Base-by-base conservation (phyloP, 2,113 vertebrate species). In the Laterallus jamaicensis region DNA sequence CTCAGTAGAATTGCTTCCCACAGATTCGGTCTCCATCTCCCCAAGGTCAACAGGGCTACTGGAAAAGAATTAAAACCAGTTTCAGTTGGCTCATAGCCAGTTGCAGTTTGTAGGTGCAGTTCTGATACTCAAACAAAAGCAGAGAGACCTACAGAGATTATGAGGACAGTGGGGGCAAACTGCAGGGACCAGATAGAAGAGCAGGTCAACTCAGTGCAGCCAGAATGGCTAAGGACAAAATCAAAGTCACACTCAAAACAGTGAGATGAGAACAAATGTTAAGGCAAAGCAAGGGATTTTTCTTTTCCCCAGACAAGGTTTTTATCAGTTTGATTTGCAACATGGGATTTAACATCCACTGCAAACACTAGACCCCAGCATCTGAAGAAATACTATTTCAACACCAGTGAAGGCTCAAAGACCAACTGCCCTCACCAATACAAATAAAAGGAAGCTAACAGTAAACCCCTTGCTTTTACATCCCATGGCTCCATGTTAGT, bases 21-120 rank as follows among this genome's bases (percentile, higher is more conserved):
- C 96, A 39, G 98, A 98, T 66, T 99, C 98, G 3, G 98, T 98
- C 96, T 99, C 99, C 99, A 99, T 99, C 47, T 99, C 99, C 32
- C 98, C 98, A 8, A 99, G 97, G 83, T 98, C 98, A 62, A 99
- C 98, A 78, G 98, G 98, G 16, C 96, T 98, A 69, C 99, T 99
- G 82, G 5, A 79, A 92, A 91, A 86, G 39, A 5, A 90, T 81
- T 47, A 9, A 64, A 76, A 83, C 40, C 22, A 91, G 87, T 80
- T 17, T 17, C 3, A 9, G 5, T 10, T 66, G 42, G 50, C 19
- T 16, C 55, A 29, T 5, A 67, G 12, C 9, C 66, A 63, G 7
- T 39, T 66, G 12, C n/a, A 70, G 8, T 68, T 87, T 7, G 9
- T 26, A 59, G 37, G 11, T 28, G 8, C 12, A 25, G 40, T n/a